These are phyloP conservation scores for Gymnocephalus cernua DNA, from an alignment of 2,113 vertebrate species.

Conservation along the genomic window DNA sequence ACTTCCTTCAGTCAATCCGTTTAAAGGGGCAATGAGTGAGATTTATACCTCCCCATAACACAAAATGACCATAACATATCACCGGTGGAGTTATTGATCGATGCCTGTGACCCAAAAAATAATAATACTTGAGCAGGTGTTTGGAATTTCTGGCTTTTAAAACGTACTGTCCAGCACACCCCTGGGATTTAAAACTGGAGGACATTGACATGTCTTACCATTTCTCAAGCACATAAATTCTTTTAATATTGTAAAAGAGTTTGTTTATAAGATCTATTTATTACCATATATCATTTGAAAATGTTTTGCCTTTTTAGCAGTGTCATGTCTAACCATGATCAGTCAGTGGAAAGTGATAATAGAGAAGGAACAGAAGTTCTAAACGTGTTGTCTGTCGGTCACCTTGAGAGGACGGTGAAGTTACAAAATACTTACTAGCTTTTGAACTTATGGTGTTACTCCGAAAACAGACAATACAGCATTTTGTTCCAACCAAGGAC, in stretches of 20 bases:
- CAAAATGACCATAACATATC: slow-evolving; percentile 59
- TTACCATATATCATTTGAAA: neutral
- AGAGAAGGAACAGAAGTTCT: neutral
- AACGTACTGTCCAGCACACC: neutral
- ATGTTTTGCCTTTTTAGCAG: neutral
- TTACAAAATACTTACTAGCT: slow-evolving; percentile 21
- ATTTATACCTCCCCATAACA: slow-evolving; percentile 51
- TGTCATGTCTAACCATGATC: too few relatives aligned
- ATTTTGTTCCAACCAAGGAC: slow-evolving; percentile 29
- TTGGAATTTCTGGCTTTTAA: slow-evolving; percentile 14
- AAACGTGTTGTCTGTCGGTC: neutral
- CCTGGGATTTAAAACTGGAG: slow-evolving; percentile 1
- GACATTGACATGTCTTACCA: neutral
- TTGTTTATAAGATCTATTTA: neutral
- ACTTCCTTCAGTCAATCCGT: slow-evolving; percentile 44
- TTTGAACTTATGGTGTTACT: slow-evolving; percentile 1
- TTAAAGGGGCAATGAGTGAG: slow-evolving; percentile 52
- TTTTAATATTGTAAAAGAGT: neutral
- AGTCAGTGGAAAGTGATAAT: neutral
- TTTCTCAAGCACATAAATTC: neutral
- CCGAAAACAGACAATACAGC: slow-evolving; percentile 13
- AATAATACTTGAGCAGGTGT: slow-evolving; percentile 43
- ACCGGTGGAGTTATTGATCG: slow-evolving; percentile 57
- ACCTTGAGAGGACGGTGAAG: slow-evolving; percentile 12
- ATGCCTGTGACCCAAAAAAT: slow-evolving; percentile 30